Evolutionary conservation across 1,140 invertebrate species (phyloP).

Genomic region (Phenacoccus solenopsis): DNA sequence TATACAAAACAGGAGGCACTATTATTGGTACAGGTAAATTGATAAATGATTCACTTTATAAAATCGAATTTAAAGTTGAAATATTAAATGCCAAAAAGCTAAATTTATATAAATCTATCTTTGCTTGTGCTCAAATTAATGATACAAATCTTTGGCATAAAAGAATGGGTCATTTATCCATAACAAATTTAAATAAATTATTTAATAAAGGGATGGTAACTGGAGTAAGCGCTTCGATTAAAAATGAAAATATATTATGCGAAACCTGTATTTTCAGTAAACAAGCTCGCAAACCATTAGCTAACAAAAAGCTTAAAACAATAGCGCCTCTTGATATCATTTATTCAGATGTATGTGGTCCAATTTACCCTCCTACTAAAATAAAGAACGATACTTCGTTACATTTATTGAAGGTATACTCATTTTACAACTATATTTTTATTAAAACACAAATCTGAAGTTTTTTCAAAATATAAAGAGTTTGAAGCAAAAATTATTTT

Average conservation of each 20-base stretch:
- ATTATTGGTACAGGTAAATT: too few species aligned
- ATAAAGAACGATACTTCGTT: conserved; percentile 31
- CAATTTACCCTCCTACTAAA: conserved; percentile 30
- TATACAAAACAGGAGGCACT: too few species aligned
- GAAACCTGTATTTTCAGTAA: conserved; percentile 29
- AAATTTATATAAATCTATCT: too few species aligned
- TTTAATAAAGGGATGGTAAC: too few species aligned
- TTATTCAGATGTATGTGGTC: conserved; percentile 33
- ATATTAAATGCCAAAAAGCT: too few species aligned
- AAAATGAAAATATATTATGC: conserved; percentile 25
- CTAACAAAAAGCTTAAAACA: conserved; percentile 19
- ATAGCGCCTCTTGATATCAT: conserved; percentile 27
- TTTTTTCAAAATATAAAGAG: conserved; percentile 31
- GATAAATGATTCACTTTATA: too few species aligned
- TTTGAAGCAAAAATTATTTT: conserved; percentile 31
- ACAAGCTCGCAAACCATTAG: conserved; percentile 27
- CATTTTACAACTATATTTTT: conserved; percentile 31
- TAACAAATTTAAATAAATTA: neutral
- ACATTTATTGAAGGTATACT: conserved; percentile 33
- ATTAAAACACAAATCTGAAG: conserved; percentile 34
- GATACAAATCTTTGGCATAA: neutral
- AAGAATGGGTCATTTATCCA: conserved; percentile 8
- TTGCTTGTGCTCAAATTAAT: too few species aligned
- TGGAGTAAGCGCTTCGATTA: too few species aligned
- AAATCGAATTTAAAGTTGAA: too few species aligned